phyloP scores from a whole-genome alignment of 2,113 vertebrate species.

The Antechinus flavipes region DNA sequence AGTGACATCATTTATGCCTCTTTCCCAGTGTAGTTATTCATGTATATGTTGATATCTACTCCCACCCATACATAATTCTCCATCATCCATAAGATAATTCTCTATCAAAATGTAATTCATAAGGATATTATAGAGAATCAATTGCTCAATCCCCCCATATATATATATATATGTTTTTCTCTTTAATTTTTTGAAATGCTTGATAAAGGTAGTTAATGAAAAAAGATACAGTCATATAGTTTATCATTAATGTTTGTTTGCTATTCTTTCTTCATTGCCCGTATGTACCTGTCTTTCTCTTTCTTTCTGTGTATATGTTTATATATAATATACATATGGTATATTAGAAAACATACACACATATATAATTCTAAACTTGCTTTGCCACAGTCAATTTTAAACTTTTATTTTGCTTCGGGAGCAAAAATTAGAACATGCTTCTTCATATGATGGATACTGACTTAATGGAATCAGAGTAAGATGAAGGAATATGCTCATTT shows the following conservation, averaged over 20 bases:
- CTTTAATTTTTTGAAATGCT: neutral
- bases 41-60: neutral
- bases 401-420: neutral
- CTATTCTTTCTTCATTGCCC: neutral
- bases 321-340: neutral
- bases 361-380: neutral
- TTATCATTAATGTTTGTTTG: neutral
- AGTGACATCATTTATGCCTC: neutral
- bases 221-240: neutral
- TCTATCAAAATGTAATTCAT: neutral
- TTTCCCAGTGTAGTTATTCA: neutral
- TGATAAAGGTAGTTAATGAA: neutral
- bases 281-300: neutral
- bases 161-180: neutral
- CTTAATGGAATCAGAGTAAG: neutral
- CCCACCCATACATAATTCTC: neutral
- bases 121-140: neutral
- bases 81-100: neutral
- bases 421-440: neutral
- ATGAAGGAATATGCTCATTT: neutral
- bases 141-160: too few species aligned
- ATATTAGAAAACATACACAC: neutral
- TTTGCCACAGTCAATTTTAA: neutral
- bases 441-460: too few species aligned
- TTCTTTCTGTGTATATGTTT: neutral